These are phyloP conservation scores for Delia radicum DNA, from an alignment of 1,140 invertebrate genomes.

Conservation along the genomic window DNA sequence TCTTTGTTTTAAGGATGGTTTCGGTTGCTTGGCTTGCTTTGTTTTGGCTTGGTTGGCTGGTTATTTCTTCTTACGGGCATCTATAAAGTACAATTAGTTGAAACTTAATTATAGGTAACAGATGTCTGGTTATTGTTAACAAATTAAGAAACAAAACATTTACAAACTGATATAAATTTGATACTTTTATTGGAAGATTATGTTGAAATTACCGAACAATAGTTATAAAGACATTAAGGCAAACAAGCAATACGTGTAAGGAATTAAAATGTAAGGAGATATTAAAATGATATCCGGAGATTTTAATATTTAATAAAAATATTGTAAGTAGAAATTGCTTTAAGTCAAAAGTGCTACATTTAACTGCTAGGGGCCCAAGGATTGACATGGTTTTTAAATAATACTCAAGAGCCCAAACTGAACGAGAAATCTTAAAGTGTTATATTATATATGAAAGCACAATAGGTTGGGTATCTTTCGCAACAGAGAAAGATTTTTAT, in stretches of 20 bases:
- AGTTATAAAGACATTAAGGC: neutral
- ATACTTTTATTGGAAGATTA: constrained; percentile 14
- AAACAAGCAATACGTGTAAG: neutral
- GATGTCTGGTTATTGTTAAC: constrained; percentile 21
- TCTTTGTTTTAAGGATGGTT: neutral
- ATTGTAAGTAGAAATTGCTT: too few relatives aligned
- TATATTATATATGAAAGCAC: too few relatives aligned
- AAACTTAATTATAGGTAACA: constrained; percentile 22
- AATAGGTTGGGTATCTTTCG: too few relatives aligned
- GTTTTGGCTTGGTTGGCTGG: neutral
- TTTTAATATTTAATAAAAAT: too few relatives aligned
- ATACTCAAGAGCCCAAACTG: too few relatives aligned
- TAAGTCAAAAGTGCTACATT: too few relatives aligned
- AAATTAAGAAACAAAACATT: constrained; percentile 17
- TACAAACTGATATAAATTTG: neutral
- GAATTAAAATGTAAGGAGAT: neutral
- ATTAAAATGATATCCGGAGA: too few relatives aligned
- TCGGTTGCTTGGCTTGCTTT: neutral
- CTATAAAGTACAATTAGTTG: constrained; percentile 14
- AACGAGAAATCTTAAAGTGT: too few relatives aligned
- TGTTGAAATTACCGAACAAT: neutral
- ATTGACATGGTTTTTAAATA: too few relatives aligned
- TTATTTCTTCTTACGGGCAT: neutral
- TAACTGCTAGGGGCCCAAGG: too few relatives aligned
- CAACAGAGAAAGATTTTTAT: too few relatives aligned